Evolutionary conservation across 2,888 invertebrate species (phyloP), one percentile per base, ranked within the genome.

Genomic region (Ophioninae sp.): DNA sequence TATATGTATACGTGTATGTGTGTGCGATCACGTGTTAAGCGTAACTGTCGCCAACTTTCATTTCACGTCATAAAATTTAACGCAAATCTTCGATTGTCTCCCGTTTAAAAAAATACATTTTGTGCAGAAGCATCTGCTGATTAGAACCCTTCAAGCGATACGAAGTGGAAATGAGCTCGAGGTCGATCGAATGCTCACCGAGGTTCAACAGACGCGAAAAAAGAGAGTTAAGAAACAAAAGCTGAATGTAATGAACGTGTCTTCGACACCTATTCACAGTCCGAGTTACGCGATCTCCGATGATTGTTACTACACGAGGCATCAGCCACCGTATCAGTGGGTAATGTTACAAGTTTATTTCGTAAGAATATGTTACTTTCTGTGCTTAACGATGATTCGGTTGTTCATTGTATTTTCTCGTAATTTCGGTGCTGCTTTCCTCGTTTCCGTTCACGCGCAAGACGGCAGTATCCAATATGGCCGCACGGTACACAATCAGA

Each of bases 251-350:
- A 88, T 73, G 85, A 69, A 62, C 78, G 44, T 83, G 86, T 87
- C 89, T 68, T 89, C 90, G 76, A 89, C 90, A 41, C 88, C 90
- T 17, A 82, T 89, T 41, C 88, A 89, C 59, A 90, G 89, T 83
- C 89, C 90, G 17, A 87, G 86, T 82, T 91, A 89, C 84, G 84
- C 84, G 73, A 88, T 89, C 88, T 87, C 88, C 78, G 90, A 91
- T 61, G 91, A 92, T 82, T 87, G 88, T 82, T 89, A 90, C 75
- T 89, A 88, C 57, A 87, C 88, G 23, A 88, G 89, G 39, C 87
- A 87, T 39, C 88, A 88, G 79, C 87, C 88, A 44, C 90, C 90
- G 75, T 91, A 90, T 87, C 89, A 90, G 73, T 91, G 92, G 91
- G 92, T 92, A 85, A 90, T 87, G 85, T 73, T 65, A 39, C 44